Conservation (phyloP, 1,140 invertebrate genomes). For the Zeugodacus cucurbitae region DNA sequence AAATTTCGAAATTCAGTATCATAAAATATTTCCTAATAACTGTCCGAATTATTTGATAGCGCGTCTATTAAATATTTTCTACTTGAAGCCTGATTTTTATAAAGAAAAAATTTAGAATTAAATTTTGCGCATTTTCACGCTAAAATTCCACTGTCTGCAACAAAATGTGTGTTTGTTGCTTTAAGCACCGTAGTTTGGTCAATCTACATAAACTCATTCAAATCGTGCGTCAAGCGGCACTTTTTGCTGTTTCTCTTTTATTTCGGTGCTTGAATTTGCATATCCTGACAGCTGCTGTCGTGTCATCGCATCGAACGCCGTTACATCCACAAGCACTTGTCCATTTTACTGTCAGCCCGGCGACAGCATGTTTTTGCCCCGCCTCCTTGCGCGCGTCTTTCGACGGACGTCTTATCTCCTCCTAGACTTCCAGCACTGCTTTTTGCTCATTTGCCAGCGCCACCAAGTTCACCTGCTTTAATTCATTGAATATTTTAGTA, state of each 20-base stretch:
- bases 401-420: neutral
- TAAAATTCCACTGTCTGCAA: neutral
- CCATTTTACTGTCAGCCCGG: neutral
- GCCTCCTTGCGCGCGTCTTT: neutral
- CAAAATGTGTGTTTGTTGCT: neutral
- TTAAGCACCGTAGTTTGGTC: neutral
- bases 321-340: conserved; percentile 30
- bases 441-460: neutral
- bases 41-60: neutral
- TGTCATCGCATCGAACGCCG: neutral
- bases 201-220: neutral
- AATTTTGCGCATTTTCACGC: neutral
- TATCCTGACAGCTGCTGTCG: conserved; percentile 33
- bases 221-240: neutral
- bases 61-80: neutral
- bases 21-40: neutral
- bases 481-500: conserved; percentile 27
- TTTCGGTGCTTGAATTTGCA: conserved; percentile 16
- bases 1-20: neutral
- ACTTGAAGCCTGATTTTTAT: neutral
- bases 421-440: neutral
- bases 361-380: neutral
- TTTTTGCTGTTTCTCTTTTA: neutral
- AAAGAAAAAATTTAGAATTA: neutral
- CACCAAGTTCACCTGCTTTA: neutral